Base-by-base conservation (phyloP, 2,797 vertebrate species). In the Crocidura indochinensis region DNA sequence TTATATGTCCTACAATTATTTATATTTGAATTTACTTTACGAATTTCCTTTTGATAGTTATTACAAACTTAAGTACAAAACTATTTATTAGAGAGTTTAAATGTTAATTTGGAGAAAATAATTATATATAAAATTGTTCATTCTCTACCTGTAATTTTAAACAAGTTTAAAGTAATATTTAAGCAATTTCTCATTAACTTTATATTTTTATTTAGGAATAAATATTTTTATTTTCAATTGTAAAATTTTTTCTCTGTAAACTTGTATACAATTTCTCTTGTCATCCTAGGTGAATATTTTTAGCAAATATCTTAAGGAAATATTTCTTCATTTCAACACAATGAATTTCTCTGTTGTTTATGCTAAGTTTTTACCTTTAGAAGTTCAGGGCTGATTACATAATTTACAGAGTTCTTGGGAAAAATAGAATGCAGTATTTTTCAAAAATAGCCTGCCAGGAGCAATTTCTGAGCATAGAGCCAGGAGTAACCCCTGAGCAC, bases 71-170 rank as follows among this genome's bases (percentile, higher is more conserved):
- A 51, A 31, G 44, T 76, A 44, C 6, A 19, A 74, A 62, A 82
- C 81, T 87, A 51, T 78, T 29, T 77, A 72, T 31, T 73, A 88
- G 47, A 80, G 46, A 4, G 68, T 78, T 84, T 64, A 69, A 47
- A 19, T 68, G n/a, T 44, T 78, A 44, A 89, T 73, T 91, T 82
- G 31, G 38, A 67, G 51, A 94, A 85, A 68, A 2, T 46, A 15
- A 78, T 78, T 87, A 56, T 38, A 38, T 67, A 81, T 60, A 77
- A 85, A 74, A 91, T 88, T 77, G 38, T 82, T 68, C 81, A 62
- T 62, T 24, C 1, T 24, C 67, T 88, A 64, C 26, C 51, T 84
- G 31, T 65, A 1, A 62, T 53, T 67, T 88, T 64, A 67, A 51
- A 84, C 6, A 84, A 81, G 65, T 26, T 14, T 53, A 53, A 53